Evolutionary conservation across 2,888 invertebrate genomes (phyloP), one percentile per base, ranked within the genome.

Genomic region (Andrena marginata): DNA sequence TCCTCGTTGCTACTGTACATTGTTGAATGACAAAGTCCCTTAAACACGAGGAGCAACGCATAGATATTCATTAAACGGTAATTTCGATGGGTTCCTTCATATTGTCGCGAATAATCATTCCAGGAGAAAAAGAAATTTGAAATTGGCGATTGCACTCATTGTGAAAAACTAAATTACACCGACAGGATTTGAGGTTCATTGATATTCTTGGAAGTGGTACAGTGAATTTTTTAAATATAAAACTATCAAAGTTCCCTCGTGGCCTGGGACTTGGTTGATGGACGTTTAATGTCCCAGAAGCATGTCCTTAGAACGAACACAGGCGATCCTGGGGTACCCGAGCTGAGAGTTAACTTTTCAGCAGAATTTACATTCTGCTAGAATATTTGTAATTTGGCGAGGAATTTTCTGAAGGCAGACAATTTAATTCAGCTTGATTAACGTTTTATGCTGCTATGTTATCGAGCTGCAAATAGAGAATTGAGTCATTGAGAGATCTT

Each of bases 401-500:
- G 42, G 42, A 13, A 42, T 42, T 42, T 13, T 13, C 42, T 4
- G 13, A 42, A 13, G 4, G 42, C 42, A 4, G 51, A 20, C 20
- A 2, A 51, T n/a, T 51, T 8, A 51, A 60, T 29, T 31, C n/a
- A n/a, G 31, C 20, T 60, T 31, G 31, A n/a, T n/a, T n/a, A 60
- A 60, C 33, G 0, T n/a, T 33, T 16, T 8, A 7, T 7, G 23
- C 23, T 5, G 26, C 56, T 10, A 13, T 23, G 10, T 13, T 56
- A 56, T 56, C n/a, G 0, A 10, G 13, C n/a, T 2, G 6, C n/a
- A 33, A 31, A n/a, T 31, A 54, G 67, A 29, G 33, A 67, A 80
- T 77, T 54, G 78, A 80, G 54, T 65, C 54, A 78, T 67, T 72
- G 49, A 20, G 6, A 26, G 60, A 71, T 56, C 49, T 20, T 56